These are phyloP conservation scores for Daubentonia madagascariensis DNA, from an alignment of 2,113 vertebrate species.

Conservation along the genomic window DNA sequence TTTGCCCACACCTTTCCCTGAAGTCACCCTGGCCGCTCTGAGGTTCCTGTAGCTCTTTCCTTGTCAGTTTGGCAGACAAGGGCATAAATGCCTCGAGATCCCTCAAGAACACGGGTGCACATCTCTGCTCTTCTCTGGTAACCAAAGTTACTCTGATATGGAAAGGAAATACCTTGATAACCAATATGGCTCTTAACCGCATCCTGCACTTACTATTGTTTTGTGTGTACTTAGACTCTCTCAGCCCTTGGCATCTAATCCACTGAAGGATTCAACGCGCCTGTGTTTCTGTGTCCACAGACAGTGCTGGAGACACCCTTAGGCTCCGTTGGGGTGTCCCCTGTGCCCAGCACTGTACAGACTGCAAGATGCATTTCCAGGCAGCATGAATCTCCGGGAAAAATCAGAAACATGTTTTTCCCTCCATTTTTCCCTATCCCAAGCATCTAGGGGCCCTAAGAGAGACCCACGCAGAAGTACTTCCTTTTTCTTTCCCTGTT, in stretches of 20 bases:
- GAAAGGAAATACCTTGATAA: not conserved
- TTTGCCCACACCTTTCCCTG: not conserved
- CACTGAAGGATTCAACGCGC: rapidly evolving
- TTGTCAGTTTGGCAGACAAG: not conserved
- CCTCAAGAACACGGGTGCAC: not conserved
- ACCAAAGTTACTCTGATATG: not conserved
- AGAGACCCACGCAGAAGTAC: not conserved
- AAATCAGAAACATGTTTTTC: not conserved
- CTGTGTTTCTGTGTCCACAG: not conserved
- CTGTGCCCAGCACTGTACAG: not conserved
- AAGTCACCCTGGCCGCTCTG: not conserved
- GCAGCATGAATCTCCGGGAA: not conserved
- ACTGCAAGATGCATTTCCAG: not conserved
- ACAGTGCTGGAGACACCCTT: no score
- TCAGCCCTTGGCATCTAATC: not conserved
- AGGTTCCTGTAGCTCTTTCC: not conserved
- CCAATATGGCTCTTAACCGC: not conserved
- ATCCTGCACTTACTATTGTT: not conserved
- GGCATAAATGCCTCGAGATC: not conserved
- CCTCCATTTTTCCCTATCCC: not conserved
- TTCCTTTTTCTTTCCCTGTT: not conserved
- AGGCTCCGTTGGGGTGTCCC: not conserved
- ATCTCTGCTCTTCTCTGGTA: not conserved
- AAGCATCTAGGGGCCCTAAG: not conserved
- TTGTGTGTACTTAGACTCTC: not conserved